Base-by-base conservation (phyloP, 2,797 vertebrate genomes). In the Hoplostethus atlanticus region DNA sequence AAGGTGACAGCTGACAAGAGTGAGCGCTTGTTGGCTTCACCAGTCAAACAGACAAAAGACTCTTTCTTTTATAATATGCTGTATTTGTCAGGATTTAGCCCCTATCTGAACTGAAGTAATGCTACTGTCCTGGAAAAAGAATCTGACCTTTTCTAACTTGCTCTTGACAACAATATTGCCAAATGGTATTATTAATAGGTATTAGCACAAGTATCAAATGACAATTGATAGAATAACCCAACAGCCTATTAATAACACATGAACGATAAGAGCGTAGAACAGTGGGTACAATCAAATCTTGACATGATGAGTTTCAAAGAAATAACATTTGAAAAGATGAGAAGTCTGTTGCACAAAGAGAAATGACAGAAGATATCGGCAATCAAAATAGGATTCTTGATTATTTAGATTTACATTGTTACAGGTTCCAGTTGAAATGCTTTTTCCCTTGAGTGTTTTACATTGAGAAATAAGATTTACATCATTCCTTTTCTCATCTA, bases 1-100 rank as follows among this genome's bases (percentile, higher is more conserved):
- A 85, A 88, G 83, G 73, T 79, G 79, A 89, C 87, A 85, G 83
- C 84, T 87, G 87, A 91, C 90, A 80, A 83, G 76, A 87, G 77
- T 75, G 77, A 82, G 81, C 81, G 76, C 57, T 77, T 76, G 68
- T 86, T 51, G 56, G 77, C 80, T 77, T 74, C 79, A 73, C 64
- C 76, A 77, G 84, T 81, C 77, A 86, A 69, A 84, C 83, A 89
- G 87, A 89, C 69, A 83, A 84, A 84, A 78, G 52, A 71, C 25
- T 57, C 5, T 71, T 59, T 75, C 81, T 56, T 56, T 82, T 36
- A 75, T 60, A 58, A 67, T 69, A 36, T 52, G 44, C 36, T 38
- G 53, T 71, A 69, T 89, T 89, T 77, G 76, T 85, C 68, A 73
- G 62, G 51, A 71, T 79, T 82, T 66, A 71, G 54, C 61, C 55